Evolutionary conservation across 2,888 invertebrate species (phyloP).

Genomic region (Dasysyrphus tricinctus): DNA sequence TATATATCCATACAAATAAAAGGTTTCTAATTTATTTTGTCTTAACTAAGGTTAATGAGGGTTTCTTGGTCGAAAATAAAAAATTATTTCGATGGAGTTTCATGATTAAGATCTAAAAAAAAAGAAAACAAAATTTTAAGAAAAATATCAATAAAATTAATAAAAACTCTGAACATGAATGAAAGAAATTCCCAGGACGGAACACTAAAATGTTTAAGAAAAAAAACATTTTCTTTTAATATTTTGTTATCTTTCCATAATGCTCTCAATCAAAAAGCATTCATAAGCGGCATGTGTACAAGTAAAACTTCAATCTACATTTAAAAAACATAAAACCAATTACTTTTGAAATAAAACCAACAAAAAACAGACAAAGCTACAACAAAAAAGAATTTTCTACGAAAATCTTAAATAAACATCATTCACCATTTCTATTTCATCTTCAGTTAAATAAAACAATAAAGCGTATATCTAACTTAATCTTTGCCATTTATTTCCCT

Average conservation of each 20-base stretch:
- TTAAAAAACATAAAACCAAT: not conserved
- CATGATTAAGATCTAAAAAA: not conserved
- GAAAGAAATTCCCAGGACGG: not conserved
- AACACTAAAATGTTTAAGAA: not conserved
- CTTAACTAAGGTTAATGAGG: not conserved
- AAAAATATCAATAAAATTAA: too few species aligned
- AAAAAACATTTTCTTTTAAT: not conserved
- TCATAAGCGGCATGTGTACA: not conserved
- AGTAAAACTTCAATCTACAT: not conserved
- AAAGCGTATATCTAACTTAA: conserved; percentile 35
- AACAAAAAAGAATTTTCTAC: not conserved
- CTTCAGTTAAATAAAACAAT: conserved; percentile 11
- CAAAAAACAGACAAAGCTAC: not conserved
- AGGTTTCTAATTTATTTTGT: not conserved
- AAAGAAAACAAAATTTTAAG: not conserved
- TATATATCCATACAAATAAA: not conserved
- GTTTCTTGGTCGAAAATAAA: too few species aligned
- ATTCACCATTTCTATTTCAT: conserved; percentile 1
- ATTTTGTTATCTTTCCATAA: too few species aligned
- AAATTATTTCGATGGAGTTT: not conserved
- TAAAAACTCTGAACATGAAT: not conserved
- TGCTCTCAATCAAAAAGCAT: not conserved
- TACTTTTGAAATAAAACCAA: not conserved
- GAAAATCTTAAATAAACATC: conserved; percentile 15
- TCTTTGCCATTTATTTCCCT: conserved; percentile 34